Evolutionary conservation across 2,888 invertebrate species (phyloP), one percentile per base, ranked within the genome.

Genomic region (Macrostomum cliftonense): DNA sequence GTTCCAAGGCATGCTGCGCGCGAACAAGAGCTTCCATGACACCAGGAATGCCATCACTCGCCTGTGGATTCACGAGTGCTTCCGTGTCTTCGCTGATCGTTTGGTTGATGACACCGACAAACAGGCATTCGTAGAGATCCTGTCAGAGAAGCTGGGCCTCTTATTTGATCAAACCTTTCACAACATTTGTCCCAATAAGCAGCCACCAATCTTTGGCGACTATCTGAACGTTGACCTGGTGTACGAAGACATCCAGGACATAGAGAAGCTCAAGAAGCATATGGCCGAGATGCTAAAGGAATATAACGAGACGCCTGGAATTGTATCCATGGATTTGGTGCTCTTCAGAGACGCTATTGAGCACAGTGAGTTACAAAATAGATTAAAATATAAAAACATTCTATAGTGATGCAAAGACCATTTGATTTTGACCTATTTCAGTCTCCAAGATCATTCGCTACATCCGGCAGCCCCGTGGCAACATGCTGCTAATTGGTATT

Each of bases 311-410:
- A 77, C 78, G 12, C 81, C 83, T 0, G 83, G 84, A 1, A 79
- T 80, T 20, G 77, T 82, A 2, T 76, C 78, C 58, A 78, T 86
- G 77, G 80, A 84, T 65, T 70, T 87, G 52, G 84, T 87, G 7
- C 75, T 87, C 52, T 87, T 86, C 69, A 79, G 77, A 58, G 85
- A 87, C 62, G 86, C 86, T 12, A 79, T 87, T 42, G 81, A 84
- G 59, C 86, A 87, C 67, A 60, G 71, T 71, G 49, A 57, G 62
- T 56, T 28, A 9, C 9, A 28, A n/a, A n/a, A n/a, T n/a, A n/a
- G n/a, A n/a, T n/a, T n/a, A n/a, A n/a, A n/a, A n/a, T n/a, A n/a
- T n/a, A n/a, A n/a, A n/a, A n/a, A n/a, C n/a, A n/a, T n/a, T n/a
- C n/a, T n/a, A n/a, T n/a, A n/a, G n/a, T n/a, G n/a, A n/a, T n/a